Conservation (phyloP, 30 jellyfish, hydroid and myxozoan genomes). For the Hydractinia echinata region DNA sequence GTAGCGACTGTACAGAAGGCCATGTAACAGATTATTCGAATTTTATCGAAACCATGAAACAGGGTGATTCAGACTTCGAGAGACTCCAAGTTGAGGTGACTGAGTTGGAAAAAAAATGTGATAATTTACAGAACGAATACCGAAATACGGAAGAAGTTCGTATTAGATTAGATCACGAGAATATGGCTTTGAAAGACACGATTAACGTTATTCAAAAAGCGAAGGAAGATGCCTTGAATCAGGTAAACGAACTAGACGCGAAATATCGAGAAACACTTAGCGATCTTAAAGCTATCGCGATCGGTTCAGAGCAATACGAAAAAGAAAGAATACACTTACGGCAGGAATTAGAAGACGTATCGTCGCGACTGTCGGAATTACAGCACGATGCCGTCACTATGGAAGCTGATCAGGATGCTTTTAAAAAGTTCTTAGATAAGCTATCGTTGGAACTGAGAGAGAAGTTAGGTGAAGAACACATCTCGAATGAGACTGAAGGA, state of each 20-base stretch:
- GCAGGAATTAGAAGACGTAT: conserved; percentile 58
- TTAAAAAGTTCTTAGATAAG: conserved; percentile 81
- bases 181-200: conserved; percentile 65
- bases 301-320: conserved; percentile 33
- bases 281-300: conserved; percentile 50
- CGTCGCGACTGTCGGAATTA: conserved; percentile 56
- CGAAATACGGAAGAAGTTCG: conserved; percentile 64
- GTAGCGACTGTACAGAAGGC: background rate
- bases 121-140: conserved; percentile 43
- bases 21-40: background rate
- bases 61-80: conserved; percentile 29
- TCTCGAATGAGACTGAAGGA: conserved; percentile 80
- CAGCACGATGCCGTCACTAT: conserved; percentile 75
- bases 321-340: conserved; percentile 41
- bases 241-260: conserved; percentile 60
- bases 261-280: conserved; percentile 58
- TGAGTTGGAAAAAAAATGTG: conserved; percentile 56
- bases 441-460: conserved; percentile 91
- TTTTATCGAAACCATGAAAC: conserved; percentile 31
- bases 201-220: conserved; percentile 61
- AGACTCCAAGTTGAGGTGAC: conserved; percentile 44
- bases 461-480: conserved; percentile 92
- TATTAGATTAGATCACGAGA: conserved; percentile 64
- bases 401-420: conserved; percentile 80
- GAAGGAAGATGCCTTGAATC: conserved; percentile 67